Evolutionary conservation across 2,888 invertebrate genomes (phyloP).

Genomic region (Leistus spinibarbis): DNA sequence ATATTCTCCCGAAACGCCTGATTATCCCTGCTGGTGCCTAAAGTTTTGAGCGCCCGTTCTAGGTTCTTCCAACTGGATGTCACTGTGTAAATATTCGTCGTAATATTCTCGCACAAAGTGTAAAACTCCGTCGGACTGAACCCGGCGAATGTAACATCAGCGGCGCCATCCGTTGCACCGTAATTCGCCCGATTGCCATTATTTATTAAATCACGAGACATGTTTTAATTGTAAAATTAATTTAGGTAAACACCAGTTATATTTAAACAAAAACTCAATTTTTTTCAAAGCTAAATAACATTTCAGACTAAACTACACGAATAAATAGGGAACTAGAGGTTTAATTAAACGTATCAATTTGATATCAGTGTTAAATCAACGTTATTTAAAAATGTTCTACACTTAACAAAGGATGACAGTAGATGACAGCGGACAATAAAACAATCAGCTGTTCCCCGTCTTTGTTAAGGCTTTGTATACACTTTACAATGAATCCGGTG

Average conservation of each 20-base stretch:
- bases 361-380: background rate
- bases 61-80: conserved; percentile 74
- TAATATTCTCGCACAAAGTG: conserved; percentile 79
- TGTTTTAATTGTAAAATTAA: conserved; percentile 13
- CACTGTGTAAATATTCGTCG: conserved; percentile 79
- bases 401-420: conserved; percentile 36
- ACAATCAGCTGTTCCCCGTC: conserved; percentile 23
- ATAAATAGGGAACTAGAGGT: background rate
- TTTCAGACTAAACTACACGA: background rate
- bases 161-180: conserved; percentile 56
- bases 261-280: background rate
- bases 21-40: conserved; percentile 78
- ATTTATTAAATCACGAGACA: conserved; percentile 37
- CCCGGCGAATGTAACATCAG: conserved; percentile 72
- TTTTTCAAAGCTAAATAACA: background rate
- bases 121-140: conserved; percentile 78
- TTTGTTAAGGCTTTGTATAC: conserved; percentile 3
- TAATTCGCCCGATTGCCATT: conserved; percentile 47
- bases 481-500: background rate
- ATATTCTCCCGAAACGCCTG: conserved; percentile 69
- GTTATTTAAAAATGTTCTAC: conserved; percentile 17
- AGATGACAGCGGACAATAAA: conserved; percentile 23
- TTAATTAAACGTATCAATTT: background rate
- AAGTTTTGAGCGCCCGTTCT: conserved; percentile 74
- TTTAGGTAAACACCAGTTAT: background rate